Evolutionary conservation across 2,797 vertebrate genomes (phyloP), one percentile per base, ranked within the genome.

Genomic region (Gallirallus australis): DNA sequence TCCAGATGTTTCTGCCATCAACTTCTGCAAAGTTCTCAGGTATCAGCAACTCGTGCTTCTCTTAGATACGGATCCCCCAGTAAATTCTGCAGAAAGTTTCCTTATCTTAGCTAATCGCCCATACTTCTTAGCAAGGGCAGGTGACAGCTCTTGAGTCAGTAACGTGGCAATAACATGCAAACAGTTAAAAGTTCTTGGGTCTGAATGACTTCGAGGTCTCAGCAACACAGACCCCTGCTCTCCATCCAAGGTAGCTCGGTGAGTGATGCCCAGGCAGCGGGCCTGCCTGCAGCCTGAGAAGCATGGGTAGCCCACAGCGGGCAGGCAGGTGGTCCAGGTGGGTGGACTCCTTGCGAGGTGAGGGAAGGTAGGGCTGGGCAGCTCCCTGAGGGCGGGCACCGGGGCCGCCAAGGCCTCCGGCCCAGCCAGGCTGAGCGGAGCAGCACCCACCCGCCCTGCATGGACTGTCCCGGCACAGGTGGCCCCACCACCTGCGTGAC

Each of bases 161-260:
- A 31, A 27, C 6, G 16, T 31, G 3, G 65, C 53, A 28, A 28
- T 1, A 3, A 4, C 1, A 52, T 0, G 10, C 27, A 7, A 18
- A 5, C 0, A 42, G 17, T 18, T 42, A 42, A 7, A 6, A 0
- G 37, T 8, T n/a, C 72, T 23, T 2, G 39, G 68, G 11, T 65
- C 39, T 18, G 4, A 8, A 37, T 0, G 15, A 13, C 52, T 2
- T n/a, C 10, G 0, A 0, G 18, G 11, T 3, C 45, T 20, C 54
- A 7, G 24, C 11, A 4, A 56, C n/a, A 10, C 1, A 7, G 1
- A 13, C 7, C n/a, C 5, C 5, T 14, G 3, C 33, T 7, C 25
- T 11, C 23, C 63, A 4, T 3, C 50, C 1, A 14, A 23, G 31
- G 42, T 6, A 17, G 25, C 33, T 4, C 23, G 2, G 16, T 0